These are phyloP conservation scores for Oceanodroma leucorhoa DNA, from an alignment of 2,797 vertebrate species.

Conservation along the genomic window DNA sequence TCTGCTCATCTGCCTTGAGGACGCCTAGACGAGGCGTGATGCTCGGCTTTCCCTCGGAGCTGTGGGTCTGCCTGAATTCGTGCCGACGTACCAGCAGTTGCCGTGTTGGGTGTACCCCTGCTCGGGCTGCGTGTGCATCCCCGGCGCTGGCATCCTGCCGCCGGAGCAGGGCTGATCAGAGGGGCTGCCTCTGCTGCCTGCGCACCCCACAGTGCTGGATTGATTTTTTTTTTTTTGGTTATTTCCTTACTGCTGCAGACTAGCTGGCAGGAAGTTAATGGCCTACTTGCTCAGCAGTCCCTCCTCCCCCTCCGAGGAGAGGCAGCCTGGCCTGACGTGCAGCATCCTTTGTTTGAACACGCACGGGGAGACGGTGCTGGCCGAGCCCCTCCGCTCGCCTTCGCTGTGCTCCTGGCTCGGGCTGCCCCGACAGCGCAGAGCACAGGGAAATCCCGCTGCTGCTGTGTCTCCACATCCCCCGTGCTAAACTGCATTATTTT, in stretches of 20 bases:
- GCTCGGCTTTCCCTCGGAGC: background rate
- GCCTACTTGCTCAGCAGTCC: background rate
- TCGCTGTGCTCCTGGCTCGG: rapidly evolving
- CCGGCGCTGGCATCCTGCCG: background rate
- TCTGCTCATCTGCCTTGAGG: background rate
- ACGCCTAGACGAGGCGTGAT: background rate
- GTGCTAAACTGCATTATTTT: rapidly evolving
- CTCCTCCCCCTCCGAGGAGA: background rate
- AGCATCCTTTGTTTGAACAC: background rate
- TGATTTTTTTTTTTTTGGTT: background rate
- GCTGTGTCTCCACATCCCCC: background rate
- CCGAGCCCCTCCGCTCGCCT: background rate
- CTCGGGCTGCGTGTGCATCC: background rate
- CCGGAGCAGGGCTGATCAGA: background rate
- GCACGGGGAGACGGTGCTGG: background rate
- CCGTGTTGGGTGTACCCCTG: background rate
- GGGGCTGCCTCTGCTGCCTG: background rate
- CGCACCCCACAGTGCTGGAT: background rate
- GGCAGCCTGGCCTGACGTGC: background rate
- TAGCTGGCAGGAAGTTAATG: background rate
- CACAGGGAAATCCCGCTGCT: rapidly evolving
- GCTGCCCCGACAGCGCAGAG: too few species aligned
- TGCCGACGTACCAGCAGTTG: background rate
- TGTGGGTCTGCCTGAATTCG: rapidly evolving
- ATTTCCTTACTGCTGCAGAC: background rate